These are phyloP conservation scores for Gerris buenoi DNA, from an alignment of 1,140 invertebrate genomes.

Conservation along the genomic window DNA sequence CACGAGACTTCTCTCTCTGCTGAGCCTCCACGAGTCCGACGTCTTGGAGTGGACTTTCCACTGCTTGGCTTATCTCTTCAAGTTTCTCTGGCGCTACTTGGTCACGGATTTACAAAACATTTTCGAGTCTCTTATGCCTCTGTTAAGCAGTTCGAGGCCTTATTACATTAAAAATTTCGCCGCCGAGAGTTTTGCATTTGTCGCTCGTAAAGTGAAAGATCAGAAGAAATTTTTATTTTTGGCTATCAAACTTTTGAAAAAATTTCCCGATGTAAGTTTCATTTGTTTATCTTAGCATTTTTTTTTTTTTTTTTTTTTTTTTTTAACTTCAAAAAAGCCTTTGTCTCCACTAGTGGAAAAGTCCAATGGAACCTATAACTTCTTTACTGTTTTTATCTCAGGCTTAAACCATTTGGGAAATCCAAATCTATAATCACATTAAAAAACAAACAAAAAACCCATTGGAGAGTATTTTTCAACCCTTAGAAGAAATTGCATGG, in stretches of 20 bases:
- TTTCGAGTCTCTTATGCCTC: slow-evolving; percentile 53
- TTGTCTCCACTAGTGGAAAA: too few relatives aligned
- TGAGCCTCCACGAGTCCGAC: slow-evolving; percentile 63
- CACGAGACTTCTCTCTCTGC: slow-evolving; percentile 48
- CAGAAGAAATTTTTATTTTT: slow-evolving; percentile 55
- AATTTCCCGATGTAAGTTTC: slow-evolving; percentile 49
- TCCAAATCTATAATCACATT: too few relatives aligned
- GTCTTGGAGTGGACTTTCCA: slow-evolving; percentile 67
- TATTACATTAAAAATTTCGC: slow-evolving; percentile 80
- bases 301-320: too few relatives aligned
- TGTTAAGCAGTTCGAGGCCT: slow-evolving; percentile 52
- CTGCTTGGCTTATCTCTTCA: slow-evolving; percentile 74
- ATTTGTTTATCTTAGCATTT: too few relatives aligned
- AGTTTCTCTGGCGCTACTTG: slow-evolving; percentile 66
- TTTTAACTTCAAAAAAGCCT: too few relatives aligned
- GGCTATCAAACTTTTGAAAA: slow-evolving; percentile 47
- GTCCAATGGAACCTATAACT: too few relatives aligned
- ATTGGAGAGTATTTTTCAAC: too few relatives aligned
- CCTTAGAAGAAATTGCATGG: too few relatives aligned
- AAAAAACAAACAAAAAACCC: too few relatives aligned
- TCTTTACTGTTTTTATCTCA: too few relatives aligned
- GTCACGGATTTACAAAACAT: slow-evolving; percentile 61
- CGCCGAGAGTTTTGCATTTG: slow-evolving; percentile 85
- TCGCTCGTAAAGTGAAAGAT: slow-evolving; percentile 72
- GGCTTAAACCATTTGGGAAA: too few relatives aligned